A percentile compares a stretch with the other conserved stretches of the same genome.
Conservation (phyloP, 2,797 vertebrate species). For the Gymnocypris eckloni region DNA sequence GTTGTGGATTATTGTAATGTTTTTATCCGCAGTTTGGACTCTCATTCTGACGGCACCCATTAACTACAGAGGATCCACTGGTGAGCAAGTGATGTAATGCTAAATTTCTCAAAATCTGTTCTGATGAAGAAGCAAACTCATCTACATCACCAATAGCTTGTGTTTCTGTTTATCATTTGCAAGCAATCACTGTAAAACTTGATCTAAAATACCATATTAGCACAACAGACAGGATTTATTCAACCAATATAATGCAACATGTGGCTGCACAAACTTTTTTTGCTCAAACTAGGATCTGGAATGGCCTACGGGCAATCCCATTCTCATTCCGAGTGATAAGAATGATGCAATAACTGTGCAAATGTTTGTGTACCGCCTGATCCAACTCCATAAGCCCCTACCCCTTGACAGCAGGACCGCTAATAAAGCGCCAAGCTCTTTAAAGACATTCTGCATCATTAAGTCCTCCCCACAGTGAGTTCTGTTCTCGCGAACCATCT, state of each 20-base stretch:
- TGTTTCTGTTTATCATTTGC: not conserved
- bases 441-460: conserved; percentile 40
- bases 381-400: conserved; percentile 11
- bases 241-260: conserved; percentile 18
- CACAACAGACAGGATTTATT: conserved; percentile 13
- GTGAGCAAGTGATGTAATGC: not conserved
- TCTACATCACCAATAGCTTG: not conserved
- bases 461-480: conserved; percentile 18
- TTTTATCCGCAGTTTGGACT: not conserved
- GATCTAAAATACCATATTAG: conserved; percentile 14
- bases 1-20: not conserved
- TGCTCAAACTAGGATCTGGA: conserved; percentile 29
- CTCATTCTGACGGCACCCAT: not conserved
- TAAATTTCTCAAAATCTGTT: not conserved
- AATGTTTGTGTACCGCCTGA: conserved; percentile 41
- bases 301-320: conserved; percentile 22
- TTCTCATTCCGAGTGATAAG: conserved; percentile 10
- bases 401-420: conserved; percentile 8
- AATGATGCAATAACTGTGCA: conserved; percentile 53
- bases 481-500: not conserved
- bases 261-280: not conserved
- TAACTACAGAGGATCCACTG: not conserved
- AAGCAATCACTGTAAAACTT: not conserved
- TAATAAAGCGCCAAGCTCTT: conserved; percentile 26
- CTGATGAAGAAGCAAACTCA: not conserved